Evolutionary conservation across 2,113 vertebrate species (phyloP).

Genomic region (Nerophis ophidion): DNA sequence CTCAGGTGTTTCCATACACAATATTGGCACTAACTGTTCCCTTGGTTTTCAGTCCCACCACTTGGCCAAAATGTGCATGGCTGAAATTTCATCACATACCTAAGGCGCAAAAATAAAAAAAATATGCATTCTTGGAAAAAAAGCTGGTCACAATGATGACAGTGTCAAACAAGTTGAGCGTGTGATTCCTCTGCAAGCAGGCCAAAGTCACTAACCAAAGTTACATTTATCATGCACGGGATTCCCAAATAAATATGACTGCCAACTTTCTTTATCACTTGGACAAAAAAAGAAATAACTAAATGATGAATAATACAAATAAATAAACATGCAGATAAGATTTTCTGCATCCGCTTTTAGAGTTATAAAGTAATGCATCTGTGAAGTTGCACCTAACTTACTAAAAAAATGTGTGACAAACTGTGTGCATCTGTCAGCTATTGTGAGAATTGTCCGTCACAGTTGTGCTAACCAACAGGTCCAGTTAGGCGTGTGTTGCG

Average conservation of each 20-base stretch:
- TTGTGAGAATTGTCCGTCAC: not conserved
- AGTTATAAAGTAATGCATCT: no score
- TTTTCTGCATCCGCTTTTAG: no score
- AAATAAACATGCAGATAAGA: no score
- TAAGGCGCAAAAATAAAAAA: not conserved
- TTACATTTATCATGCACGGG: not conserved
- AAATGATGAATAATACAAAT: no score
- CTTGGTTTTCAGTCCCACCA: not conserved
- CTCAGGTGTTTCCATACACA: constrained; percentile 6
- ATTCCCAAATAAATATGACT: not conserved
- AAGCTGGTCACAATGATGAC: constrained; percentile 25
- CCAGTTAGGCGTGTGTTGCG: constrained; percentile 1
- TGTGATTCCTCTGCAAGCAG: constrained; percentile 7
- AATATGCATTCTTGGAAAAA: constrained; percentile 20
- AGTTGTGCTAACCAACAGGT: constrained; percentile 11
- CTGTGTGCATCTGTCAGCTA: not conserved
- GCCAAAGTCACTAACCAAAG: not conserved
- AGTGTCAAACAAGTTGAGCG: constrained; percentile 9
- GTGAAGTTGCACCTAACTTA: not conserved
- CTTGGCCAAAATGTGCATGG: not conserved
- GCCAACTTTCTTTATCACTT: not conserved
- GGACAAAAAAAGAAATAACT: no score
- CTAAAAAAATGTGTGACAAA: not conserved
- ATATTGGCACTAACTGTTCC: not conserved
- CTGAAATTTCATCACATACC: constrained; percentile 16